Percentiles rank a stretch among this genome's conserved stretches.
Evolutionary conservation across 2,888 invertebrate genomes (phyloP).

Genomic region (Drosophila emarginata): DNA sequence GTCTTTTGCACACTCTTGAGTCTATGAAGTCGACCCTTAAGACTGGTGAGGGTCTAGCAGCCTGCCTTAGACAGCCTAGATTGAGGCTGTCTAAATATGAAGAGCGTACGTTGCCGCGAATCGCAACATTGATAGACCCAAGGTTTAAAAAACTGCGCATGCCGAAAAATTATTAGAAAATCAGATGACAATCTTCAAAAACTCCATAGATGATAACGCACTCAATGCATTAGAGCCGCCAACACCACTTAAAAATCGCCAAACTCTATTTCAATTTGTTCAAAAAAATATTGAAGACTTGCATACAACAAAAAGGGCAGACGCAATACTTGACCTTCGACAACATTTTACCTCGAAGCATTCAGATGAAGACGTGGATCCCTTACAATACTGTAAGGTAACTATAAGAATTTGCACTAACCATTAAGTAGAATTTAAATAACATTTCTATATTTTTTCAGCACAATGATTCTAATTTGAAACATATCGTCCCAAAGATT

Average conservation of each 20-base stretch:
- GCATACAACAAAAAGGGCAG: too few relatives aligned
- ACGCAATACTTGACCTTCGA: too few relatives aligned
- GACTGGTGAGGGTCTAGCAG: slow-evolving; percentile 9
- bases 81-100: slow-evolving; percentile 16
- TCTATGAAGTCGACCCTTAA: slow-evolving; percentile 5
- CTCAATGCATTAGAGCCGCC: background rate
- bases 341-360: too few relatives aligned
- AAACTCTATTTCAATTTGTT: background rate
- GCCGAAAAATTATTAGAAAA: slow-evolving; percentile 7
- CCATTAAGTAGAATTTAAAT: too few relatives aligned
- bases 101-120: slow-evolving; percentile 19
- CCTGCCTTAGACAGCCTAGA: too few relatives aligned
- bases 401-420: too few relatives aligned
- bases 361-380: too few relatives aligned
- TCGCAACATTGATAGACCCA: slow-evolving; percentile 17
- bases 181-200: slow-evolving; percentile 1
- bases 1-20: background rate
- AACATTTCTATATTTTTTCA: too few relatives aligned
- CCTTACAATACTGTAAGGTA: too few relatives aligned
- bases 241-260: background rate
- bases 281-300: background rate
- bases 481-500: too few relatives aligned
- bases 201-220: background rate
- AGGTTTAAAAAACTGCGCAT: slow-evolving; percentile 6
- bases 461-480: too few relatives aligned